These are phyloP conservation scores for Petrocephalus sullivani DNA, from an alignment of 2,797 vertebrate species.

Conservation along the genomic window DNA sequence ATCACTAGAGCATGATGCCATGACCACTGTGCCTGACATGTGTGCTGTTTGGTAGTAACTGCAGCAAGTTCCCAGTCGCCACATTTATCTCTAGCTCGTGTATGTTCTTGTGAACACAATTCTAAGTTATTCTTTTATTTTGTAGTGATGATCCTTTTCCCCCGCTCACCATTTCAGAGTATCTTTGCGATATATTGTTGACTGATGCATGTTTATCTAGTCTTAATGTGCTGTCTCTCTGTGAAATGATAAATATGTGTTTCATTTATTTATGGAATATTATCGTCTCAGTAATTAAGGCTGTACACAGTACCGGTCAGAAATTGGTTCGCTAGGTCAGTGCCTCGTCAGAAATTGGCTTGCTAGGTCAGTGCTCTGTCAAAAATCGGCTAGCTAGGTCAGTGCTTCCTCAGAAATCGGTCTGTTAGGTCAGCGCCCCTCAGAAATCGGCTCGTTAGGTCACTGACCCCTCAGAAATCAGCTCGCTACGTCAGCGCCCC, in stretches of 20 bases:
- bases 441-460: too few relatives aligned
- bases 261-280: not conserved
- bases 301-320: too few relatives aligned
- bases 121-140: not conserved
- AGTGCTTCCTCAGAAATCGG: too few relatives aligned
- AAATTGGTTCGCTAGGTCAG: too few relatives aligned
- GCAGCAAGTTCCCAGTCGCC: not conserved
- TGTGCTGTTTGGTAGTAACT: not conserved
- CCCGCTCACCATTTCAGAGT: not conserved
- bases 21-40: not conserved
- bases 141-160: too few relatives aligned
- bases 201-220: not conserved
- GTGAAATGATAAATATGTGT: not conserved
- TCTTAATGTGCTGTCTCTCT: not conserved
- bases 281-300: too few relatives aligned
- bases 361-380: too few relatives aligned
- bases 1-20: not conserved
- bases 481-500: too few relatives aligned
- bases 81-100: not conserved
- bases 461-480: too few relatives aligned
- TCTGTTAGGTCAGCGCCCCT: too few relatives aligned
- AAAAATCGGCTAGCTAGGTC: too few relatives aligned
- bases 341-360: too few relatives aligned
- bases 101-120: not conserved
- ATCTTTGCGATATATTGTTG: not conserved